Evolutionary conservation across 2,113 vertebrate genomes (phyloP).

Genomic region (Zeus faber): DNA sequence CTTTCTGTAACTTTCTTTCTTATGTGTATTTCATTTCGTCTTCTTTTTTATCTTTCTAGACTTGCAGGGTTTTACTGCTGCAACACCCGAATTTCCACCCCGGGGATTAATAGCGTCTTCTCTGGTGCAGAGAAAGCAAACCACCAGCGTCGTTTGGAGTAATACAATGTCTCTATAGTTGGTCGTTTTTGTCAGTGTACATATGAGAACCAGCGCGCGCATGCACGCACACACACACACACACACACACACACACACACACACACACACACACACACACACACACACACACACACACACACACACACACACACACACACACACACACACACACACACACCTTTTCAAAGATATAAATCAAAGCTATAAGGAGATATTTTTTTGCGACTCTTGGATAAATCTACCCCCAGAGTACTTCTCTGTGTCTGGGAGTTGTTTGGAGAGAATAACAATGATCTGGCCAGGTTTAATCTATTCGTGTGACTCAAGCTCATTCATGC

Average conservation of each 20-base stretch:
- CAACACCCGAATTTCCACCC: too few species aligned
- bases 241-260: background rate
- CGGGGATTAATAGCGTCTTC: too few species aligned
- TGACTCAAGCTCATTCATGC: conserved; percentile 24
- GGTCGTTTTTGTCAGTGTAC: too few species aligned
- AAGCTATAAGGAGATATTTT: conserved; percentile 31
- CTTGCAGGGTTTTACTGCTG: too few species aligned
- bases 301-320: conserved; percentile 2
- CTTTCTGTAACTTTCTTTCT: too few species aligned
- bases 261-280: conserved; percentile 2
- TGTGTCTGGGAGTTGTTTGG: conserved; percentile 22
- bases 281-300: background rate
- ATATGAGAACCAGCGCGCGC: background rate
- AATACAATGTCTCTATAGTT: too few species aligned
- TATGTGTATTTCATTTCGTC: too few species aligned
- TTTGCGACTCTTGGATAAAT: conserved; percentile 45
- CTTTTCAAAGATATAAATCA: conserved; percentile 19
- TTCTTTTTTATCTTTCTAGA: too few species aligned
- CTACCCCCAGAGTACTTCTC: conserved; percentile 7
- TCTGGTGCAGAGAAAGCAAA: too few species aligned
- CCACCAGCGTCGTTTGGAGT: too few species aligned
- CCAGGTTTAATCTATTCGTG: conserved; percentile 15
- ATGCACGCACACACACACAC: background rate
- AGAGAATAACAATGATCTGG: conserved; percentile 19
- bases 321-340: conserved; percentile 9